A percentile compares a stretch with the other conserved stretches of the same genome.
phyloP scores from a whole-genome alignment of 2,888 invertebrate genomes.

The Chloroclysta siterata region DNA sequence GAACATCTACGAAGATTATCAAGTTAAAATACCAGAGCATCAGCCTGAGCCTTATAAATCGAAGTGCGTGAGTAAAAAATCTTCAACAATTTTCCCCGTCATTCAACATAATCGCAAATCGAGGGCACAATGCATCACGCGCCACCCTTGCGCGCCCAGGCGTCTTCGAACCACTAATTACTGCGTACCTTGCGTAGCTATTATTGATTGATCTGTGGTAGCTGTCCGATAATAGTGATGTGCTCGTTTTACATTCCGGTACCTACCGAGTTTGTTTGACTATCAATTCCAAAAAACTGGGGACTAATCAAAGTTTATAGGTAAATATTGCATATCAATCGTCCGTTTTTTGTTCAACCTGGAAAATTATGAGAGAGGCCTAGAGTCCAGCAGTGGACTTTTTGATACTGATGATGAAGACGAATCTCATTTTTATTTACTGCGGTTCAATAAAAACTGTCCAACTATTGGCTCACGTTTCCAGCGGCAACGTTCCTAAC shows the following conservation, averaged over 20 bases:
- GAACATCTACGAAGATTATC: background rate
- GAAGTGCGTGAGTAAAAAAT: constrained; percentile 4
- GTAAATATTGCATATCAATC: too few species aligned
- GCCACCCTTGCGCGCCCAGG: constrained; percentile 41
- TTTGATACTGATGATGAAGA: too few species aligned
- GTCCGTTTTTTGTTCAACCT: too few species aligned
- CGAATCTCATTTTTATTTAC: too few species aligned
- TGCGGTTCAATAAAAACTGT: too few species aligned
- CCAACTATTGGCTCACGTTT: too few species aligned
- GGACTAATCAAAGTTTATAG: too few species aligned
- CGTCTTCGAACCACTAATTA: constrained; percentile 70
- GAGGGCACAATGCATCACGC: constrained; percentile 34
- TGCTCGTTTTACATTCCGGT: background rate
- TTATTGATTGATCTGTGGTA: constrained; percentile 19
- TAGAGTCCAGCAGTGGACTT: too few species aligned
- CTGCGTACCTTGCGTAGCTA: constrained; percentile 54
- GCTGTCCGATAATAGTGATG: constrained; percentile 10
- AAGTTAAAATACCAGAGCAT: background rate
- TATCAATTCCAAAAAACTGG: too few species aligned
- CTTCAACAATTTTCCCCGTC: constrained; percentile 12
- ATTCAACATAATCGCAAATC: constrained; percentile 22
- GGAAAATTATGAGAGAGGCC: too few species aligned
- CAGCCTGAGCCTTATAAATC: background rate
- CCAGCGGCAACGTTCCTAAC: too few species aligned
- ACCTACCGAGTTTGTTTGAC: too few species aligned